Evolutionary conservation across 1,140 invertebrate genomes (phyloP).

Genomic region (Macrotrachela quadricornifera): DNA sequence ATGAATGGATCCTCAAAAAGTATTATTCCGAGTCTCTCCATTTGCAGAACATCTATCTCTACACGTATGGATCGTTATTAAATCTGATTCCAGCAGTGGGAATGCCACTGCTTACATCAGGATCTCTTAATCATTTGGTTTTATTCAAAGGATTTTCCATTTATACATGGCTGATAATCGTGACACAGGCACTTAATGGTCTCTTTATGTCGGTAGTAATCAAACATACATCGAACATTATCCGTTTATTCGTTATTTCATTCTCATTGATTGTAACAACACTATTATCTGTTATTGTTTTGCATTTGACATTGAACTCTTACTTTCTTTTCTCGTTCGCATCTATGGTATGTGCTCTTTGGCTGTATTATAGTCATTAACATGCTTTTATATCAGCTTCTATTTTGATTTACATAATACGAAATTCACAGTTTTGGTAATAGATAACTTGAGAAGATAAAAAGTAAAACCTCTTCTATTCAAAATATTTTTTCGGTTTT

Average conservation of each 20-base stretch:
- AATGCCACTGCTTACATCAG: not conserved
- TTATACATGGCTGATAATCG: constrained; percentile 16
- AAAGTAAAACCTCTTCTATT: too few species aligned
- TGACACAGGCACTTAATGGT: constrained; percentile 20
- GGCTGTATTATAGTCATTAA: too few species aligned
- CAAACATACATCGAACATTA: constrained; percentile 27
- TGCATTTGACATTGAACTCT: too few species aligned
- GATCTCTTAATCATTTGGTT: not conserved
- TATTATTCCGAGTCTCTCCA: constrained; percentile 12
- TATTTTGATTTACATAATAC: too few species aligned
- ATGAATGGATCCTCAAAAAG: constrained; percentile 24
- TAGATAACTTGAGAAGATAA: too few species aligned
- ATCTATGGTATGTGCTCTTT: too few species aligned
- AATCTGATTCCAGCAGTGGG: constrained; percentile 1
- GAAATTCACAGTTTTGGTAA: too few species aligned
- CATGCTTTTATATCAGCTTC: too few species aligned
- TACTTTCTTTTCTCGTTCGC: too few species aligned
- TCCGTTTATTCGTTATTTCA: constrained; percentile 27
- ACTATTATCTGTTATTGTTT: too few species aligned
- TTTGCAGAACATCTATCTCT: constrained; percentile 6
- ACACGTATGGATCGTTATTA: constrained; percentile 1
- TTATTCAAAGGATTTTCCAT: constrained; percentile 17
- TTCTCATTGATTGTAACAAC: too few species aligned
- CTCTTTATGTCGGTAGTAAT: constrained; percentile 26
- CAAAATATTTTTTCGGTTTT: too few species aligned